These are phyloP conservation scores for Aphaenogaster rudis DNA, from an alignment of 1,140 invertebrate genomes.

Conservation along the genomic window DNA sequence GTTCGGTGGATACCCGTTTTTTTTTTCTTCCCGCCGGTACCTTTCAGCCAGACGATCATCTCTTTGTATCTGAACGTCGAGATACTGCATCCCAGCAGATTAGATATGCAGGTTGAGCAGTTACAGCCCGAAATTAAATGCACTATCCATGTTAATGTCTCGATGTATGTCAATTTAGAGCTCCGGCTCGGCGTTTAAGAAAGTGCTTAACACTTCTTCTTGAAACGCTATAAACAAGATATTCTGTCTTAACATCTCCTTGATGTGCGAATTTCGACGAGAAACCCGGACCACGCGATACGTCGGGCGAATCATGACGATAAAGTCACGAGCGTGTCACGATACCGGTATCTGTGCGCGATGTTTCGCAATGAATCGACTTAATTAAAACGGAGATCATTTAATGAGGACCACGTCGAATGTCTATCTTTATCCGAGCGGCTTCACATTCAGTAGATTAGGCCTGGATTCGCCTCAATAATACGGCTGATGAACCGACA, in stretches of 20 bases:
- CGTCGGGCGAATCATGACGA: conserved; percentile 52
- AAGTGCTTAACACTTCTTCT: neutral
- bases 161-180: neutral
- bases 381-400: conserved; percentile 51
- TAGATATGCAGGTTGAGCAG: neutral
- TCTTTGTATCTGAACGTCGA: neutral
- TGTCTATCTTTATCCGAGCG: conserved; percentile 32
- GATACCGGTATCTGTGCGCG: conserved; percentile 65
- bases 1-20: neutral
- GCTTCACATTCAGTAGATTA: conserved; percentile 20
- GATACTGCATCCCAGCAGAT: neutral
- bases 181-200: neutral
- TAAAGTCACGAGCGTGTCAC: conserved; percentile 46
- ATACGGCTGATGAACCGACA: conserved; percentile 44
- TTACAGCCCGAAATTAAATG: neutral
- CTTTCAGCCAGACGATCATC: neutral
- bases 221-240: neutral
- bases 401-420: conserved; percentile 16
- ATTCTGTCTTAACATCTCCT: neutral
- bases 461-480: conserved; percentile 13
- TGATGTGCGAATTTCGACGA: neutral
- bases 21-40: neutral
- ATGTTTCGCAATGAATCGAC: conserved; percentile 57
- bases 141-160: neutral
- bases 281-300: conserved; percentile 42